These are phyloP conservation scores for Arenaria interpres DNA, from an alignment of 2,113 vertebrate species.

Conservation along the genomic window DNA sequence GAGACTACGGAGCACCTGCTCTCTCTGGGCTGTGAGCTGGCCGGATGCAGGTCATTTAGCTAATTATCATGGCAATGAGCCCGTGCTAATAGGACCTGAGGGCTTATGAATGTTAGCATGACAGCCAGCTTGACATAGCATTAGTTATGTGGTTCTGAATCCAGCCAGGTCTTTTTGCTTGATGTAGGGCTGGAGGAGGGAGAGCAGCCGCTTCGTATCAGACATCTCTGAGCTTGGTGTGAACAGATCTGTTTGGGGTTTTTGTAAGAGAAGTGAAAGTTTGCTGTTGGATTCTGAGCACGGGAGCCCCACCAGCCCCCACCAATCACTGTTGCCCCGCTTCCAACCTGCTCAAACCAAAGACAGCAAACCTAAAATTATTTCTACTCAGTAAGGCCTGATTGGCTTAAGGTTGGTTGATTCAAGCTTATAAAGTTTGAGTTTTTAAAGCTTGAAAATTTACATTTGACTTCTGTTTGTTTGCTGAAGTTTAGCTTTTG, in stretches of 20 bases:
- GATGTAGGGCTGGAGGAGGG: background rate
- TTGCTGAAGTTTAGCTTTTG: background rate
- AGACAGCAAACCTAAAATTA: background rate
- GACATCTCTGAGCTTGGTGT: rapidly evolving
- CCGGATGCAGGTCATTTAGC: conserved; percentile 37
- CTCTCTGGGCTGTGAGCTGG: background rate
- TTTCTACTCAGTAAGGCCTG: background rate
- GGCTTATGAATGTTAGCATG: background rate
- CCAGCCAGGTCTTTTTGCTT: background rate
- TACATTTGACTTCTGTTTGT: background rate
- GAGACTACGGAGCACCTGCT: conserved; percentile 28
- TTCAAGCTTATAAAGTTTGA: background rate
- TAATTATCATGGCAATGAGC: conserved; percentile 45
- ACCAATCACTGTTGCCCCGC: rapidly evolving
- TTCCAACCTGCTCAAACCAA: background rate
- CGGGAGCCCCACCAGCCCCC: background rate
- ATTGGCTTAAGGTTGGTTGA: background rate
- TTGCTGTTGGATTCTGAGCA: background rate
- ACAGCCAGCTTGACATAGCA: background rate
- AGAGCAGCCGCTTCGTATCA: background rate
- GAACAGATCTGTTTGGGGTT: background rate
- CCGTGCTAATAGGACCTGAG: conserved; percentile 7
- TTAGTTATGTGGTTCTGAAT: background rate
- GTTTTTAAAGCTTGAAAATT: background rate
- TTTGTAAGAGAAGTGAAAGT: background rate